Evolutionary conservation across 2,797 vertebrate genomes (phyloP), one percentile per base, ranked within the genome.

Genomic region (Uromys caudimaculatus): DNA sequence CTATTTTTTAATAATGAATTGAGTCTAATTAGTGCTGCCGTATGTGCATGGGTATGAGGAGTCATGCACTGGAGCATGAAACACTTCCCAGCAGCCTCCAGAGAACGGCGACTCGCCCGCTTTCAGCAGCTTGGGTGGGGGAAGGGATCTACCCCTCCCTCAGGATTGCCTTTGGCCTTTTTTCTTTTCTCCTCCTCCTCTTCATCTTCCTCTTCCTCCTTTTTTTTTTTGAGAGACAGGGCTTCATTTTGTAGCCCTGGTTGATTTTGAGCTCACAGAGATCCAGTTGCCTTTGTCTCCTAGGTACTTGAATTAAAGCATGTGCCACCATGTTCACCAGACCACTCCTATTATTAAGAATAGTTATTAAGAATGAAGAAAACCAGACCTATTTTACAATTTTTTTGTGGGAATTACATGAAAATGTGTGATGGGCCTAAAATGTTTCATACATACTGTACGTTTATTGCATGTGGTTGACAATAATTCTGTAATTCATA

Each of bases 401-500:
- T 78, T 92, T 95, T 83, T 95, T 10, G 41, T 95, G 87, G 94
- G 75, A 84, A 88, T 89, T 91, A 38, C 38, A 89, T 41, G 94
- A 79, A 60, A 89, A 35, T 58, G 10, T 67, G 1, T 91, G 77
- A 91, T 92, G 47, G 78, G 35, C 47, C 90, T 89, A 81, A 87
- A 69, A 75, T 47, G 52, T 58, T 95, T 35, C 52, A 35, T 58
- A 44, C 21, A 16, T 81, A 73, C 56, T 64, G 73, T 86, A 52
- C 83, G 24, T 38, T 64, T 84, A 94, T 6, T 95, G 60, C 52
- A 44, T 67, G 50, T 84, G 54, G 60, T 73, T 88, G 77, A 71
- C 95, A 60, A n/a, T 94, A n/a, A 62, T 88, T 88, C 94, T 91
- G 14, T 79, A 75, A 83, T 86, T 95, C 77, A 54, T 90, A 93